Percentiles rank a stretch among this genome's conserved stretches.
phyloP scores from a whole-genome alignment of 2,888 invertebrate species.

The Phyto melanocephala region DNA sequence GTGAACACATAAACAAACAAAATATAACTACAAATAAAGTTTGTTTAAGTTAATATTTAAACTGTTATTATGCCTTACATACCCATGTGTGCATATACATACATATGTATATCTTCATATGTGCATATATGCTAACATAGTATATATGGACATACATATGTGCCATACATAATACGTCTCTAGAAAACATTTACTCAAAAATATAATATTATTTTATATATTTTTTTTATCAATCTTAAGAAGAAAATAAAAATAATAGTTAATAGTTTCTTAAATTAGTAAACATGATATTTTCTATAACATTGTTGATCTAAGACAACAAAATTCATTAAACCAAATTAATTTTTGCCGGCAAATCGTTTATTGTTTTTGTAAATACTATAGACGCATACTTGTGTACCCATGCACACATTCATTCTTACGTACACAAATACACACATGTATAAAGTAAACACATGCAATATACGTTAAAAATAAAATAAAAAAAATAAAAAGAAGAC shows the following conservation, averaged over 20 bases:
- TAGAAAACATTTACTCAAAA: too few species aligned
- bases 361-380: conserved; percentile 19
- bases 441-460: neutral
- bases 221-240: too few species aligned
- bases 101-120: too few species aligned
- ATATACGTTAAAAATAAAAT: neutral
- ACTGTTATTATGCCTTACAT: neutral
- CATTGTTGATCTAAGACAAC: neutral
- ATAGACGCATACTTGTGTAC: neutral
- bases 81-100: neutral
- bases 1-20: neutral
- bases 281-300: neutral
- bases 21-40: neutral
- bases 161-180: too few species aligned
- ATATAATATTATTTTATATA: too few species aligned
- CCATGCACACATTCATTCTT: too few species aligned
- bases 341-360: conserved; percentile 47
- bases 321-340: conserved; percentile 7
- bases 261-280: neutral
- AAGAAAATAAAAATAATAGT: too few species aligned
- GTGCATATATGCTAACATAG: neutral
- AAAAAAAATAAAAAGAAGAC: neutral
- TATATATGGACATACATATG: neutral
- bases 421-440: neutral
- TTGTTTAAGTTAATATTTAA: conserved; percentile 6